Evolutionary conservation across 2,888 invertebrate species (phyloP).

Genomic region (Agrotis ipsilon): DNA sequence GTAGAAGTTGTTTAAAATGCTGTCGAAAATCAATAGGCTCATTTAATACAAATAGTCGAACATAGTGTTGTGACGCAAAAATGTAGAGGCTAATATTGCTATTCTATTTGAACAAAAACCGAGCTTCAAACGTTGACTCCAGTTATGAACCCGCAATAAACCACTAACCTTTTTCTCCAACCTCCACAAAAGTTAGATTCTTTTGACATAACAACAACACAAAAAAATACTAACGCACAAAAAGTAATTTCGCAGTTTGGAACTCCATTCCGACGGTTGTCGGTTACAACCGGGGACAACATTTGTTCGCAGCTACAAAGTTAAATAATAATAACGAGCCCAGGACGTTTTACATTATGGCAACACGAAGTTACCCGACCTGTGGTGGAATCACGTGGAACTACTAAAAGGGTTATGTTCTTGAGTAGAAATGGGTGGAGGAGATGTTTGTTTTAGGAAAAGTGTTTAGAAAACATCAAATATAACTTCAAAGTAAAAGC

Average conservation of each 20-base stretch:
- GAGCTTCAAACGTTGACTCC: neutral
- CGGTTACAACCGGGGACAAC: constrained; percentile 60
- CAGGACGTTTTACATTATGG: constrained; percentile 71
- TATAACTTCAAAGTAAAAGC: too few species aligned
- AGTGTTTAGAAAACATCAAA: neutral
- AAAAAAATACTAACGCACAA: constrained; percentile 58
- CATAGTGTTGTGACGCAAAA: neutral
- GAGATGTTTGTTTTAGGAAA: neutral
- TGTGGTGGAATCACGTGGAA: constrained; percentile 65
- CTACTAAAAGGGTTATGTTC: constrained; percentile 63
- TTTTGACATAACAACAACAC: constrained; percentile 47
- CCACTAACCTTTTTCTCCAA: constrained; percentile 23
- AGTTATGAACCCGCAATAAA: constrained; percentile 29
- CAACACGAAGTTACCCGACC: constrained; percentile 63
- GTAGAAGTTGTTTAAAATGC: neutral
- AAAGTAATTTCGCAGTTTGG: constrained; percentile 68
- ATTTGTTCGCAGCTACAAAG: constrained; percentile 70
- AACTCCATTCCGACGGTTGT: constrained; percentile 65
- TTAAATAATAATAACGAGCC: constrained; percentile 73
- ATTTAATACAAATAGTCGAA: neutral
- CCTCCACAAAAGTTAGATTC: constrained; percentile 38
- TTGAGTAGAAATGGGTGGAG: constrained; percentile 42
- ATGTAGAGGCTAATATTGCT: neutral
- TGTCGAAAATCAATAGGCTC: too few species aligned
- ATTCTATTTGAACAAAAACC: neutral